Evolutionary conservation across 2,113 vertebrate genomes (phyloP).

Genomic region (Panthera uncia): DNA sequence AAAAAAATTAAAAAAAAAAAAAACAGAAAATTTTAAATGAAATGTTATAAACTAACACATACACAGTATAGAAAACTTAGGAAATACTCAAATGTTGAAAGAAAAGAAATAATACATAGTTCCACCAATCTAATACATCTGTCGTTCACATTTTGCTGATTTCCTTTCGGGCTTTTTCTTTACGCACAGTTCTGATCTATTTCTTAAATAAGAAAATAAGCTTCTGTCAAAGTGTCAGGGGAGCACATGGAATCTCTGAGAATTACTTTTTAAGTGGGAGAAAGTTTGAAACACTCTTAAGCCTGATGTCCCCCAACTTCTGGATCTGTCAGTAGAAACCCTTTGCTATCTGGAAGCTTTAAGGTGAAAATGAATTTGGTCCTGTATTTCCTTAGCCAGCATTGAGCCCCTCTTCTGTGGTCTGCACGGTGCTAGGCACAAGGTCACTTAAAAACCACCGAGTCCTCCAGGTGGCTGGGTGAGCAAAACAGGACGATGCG

Average conservation of each 20-base stretch:
- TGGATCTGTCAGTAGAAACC: neutral
- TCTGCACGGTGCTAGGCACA: too few relatives aligned
- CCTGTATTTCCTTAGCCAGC: neutral
- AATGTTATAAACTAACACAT: neutral
- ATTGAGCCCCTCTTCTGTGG: neutral
- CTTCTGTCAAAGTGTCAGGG: neutral
- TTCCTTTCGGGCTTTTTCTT: neutral
- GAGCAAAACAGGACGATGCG: neutral
- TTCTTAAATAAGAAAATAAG: conserved; percentile 29
- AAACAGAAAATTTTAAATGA: neutral
- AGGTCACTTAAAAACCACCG: neutral
- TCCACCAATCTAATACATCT: neutral
- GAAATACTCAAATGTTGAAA: neutral
- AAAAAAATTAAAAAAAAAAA: too few relatives aligned
- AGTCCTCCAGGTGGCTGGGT: neutral
- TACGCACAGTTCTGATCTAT: neutral
- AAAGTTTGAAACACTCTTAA: neutral
- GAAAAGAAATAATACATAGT: neutral
- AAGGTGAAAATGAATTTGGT: neutral
- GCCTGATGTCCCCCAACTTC: neutral
- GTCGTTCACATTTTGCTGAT: neutral
- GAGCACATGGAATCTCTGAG: neutral
- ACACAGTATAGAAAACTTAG: neutral
- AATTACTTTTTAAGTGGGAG: neutral
- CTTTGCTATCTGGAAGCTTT: neutral